Evolutionary conservation across 2,888 invertebrate genomes (phyloP).

Genomic region (Caenorhabditis plicata): DNA sequence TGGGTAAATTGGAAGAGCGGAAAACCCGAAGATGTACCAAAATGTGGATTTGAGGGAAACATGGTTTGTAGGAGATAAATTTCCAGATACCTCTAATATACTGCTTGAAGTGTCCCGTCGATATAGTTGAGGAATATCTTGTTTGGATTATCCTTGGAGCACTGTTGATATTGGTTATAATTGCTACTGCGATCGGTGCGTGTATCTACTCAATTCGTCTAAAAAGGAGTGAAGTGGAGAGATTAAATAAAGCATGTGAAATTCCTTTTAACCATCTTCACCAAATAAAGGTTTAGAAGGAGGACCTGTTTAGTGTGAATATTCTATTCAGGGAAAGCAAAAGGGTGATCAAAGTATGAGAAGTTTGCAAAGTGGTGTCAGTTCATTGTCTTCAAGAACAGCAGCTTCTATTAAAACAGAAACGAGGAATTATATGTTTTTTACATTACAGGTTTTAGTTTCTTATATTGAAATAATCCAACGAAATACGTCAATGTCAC

Average conservation of each 20-base stretch:
- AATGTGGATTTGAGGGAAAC: conserved; percentile 40
- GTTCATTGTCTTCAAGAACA: conserved; percentile 31
- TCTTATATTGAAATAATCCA: too few species aligned
- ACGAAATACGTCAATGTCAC: too few species aligned
- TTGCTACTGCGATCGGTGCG: conserved; percentile 11
- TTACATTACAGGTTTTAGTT: not conserved
- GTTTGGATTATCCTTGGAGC: conserved; percentile 33
- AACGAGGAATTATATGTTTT: conserved; percentile 32
- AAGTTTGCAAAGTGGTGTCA: conserved; percentile 40
- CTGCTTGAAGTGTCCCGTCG: conserved; percentile 22
- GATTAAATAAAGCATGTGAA: conserved; percentile 41
- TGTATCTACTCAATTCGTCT: conserved; percentile 8
- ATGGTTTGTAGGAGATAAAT: conserved; percentile 1
- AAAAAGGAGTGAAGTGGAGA: conserved; percentile 34
- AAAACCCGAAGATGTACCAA: conserved; percentile 21
- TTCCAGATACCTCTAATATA: not conserved
- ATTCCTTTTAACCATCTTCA: conserved; percentile 31
- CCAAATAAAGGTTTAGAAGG: conserved; percentile 8
- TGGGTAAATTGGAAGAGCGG: conserved; percentile 10
- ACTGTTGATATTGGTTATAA: conserved; percentile 19
- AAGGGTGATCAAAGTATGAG: conserved; percentile 27
- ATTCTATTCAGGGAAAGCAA: conserved; percentile 6
- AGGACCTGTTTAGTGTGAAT: not conserved
- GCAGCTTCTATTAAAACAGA: conserved; percentile 29
- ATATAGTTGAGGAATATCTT: conserved; percentile 35